Evolutionary conservation across 2,113 vertebrate species (phyloP).

Genomic region (Pygoscelis antarcticus): DNA sequence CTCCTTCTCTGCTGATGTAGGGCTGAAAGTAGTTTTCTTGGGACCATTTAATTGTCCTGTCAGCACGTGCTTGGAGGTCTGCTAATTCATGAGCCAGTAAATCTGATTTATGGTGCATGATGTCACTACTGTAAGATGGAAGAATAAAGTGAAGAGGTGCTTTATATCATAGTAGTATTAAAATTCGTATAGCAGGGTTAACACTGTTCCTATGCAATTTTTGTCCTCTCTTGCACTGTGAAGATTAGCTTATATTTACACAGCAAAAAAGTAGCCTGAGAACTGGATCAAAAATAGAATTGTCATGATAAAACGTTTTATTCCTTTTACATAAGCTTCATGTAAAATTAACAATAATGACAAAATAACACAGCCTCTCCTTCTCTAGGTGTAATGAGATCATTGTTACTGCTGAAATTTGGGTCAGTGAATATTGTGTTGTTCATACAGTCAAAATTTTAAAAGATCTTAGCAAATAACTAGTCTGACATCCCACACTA

Average conservation of each 20-base stretch:
- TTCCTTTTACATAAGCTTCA: neutral
- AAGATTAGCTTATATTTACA: neutral
- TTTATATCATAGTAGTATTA: neutral
- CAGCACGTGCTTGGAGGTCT: constrained; percentile 16
- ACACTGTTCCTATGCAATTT: neutral
- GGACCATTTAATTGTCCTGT: constrained; percentile 59
- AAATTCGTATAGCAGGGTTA: neutral
- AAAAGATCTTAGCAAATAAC: neutral
- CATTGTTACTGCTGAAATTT: neutral
- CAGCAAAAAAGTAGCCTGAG: neutral
- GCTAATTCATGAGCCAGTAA: constrained; percentile 48
- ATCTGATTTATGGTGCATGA: constrained; percentile 30
- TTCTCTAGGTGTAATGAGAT: neutral
- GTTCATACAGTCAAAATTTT: neutral
- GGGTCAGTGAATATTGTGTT: neutral
- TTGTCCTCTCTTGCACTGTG: neutral
- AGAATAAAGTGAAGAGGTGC: neutral
- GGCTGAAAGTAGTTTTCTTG: constrained; percentile 47
- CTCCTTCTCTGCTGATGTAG: neutral
- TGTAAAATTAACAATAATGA: neutral
- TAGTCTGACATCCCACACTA: neutral
- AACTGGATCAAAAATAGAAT: neutral
- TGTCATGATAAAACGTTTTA: neutral
- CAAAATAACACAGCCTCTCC: neutral
- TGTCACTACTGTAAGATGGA: neutral